A percentile compares a stretch with the other conserved stretches of the same genome.
phyloP scores from a whole-genome alignment of 2,113 vertebrate species.

The Pollimyrus isidori region DNA sequence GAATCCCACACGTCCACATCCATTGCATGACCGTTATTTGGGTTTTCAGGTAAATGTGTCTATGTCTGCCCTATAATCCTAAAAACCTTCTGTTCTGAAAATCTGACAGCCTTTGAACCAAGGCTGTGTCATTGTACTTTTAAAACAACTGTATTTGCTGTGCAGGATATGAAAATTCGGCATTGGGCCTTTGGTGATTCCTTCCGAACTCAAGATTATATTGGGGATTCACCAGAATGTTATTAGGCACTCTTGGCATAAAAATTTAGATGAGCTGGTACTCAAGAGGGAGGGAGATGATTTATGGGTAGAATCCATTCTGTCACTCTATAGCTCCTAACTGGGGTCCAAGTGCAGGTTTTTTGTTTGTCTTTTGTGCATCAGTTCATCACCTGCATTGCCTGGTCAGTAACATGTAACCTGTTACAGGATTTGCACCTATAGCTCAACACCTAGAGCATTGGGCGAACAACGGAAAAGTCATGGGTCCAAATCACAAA shows the following conservation, averaged over 20 bases:
- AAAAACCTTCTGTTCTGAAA: background rate
- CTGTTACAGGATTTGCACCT: background rate
- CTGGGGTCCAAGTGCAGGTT: background rate
- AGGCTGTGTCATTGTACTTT: background rate
- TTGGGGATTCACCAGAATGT: background rate
- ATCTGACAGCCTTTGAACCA: background rate
- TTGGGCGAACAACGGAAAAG: background rate
- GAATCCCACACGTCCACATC: background rate
- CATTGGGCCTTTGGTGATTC: background rate
- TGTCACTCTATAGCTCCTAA: background rate
- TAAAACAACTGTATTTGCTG: background rate
- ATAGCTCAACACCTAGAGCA: background rate
- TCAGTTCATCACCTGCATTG: background rate
- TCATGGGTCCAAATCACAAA: background rate
- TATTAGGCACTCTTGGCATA: background rate
- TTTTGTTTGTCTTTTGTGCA: background rate
- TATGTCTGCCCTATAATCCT: background rate
- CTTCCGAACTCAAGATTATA: background rate
- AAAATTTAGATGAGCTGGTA: background rate
- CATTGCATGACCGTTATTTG: background rate
- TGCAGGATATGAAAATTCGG: background rate
- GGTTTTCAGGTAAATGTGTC: background rate
- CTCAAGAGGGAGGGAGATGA: background rate
- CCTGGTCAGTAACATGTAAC: background rate
- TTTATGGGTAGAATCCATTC: background rate